phyloP scores from a whole-genome alignment of 2,113 vertebrate species.

The Elephas maximus region DNA sequence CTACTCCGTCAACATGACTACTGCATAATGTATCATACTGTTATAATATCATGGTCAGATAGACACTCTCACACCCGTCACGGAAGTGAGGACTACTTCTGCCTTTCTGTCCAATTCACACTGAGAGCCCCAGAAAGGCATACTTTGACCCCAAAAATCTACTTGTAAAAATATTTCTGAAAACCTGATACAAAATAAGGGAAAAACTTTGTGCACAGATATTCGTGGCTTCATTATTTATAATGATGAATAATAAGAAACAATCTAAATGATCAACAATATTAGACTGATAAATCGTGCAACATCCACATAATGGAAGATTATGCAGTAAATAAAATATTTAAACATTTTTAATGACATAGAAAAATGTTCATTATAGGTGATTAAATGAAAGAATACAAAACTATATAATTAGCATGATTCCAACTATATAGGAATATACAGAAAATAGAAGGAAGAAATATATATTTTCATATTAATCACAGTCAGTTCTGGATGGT shows the following conservation, averaged over 20 bases:
- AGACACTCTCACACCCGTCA: background rate
- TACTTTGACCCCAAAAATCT: background rate
- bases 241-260: background rate
- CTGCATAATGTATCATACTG: no score
- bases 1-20: background rate
- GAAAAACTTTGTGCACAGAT: background rate
- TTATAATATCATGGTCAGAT: background rate
- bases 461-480: background rate
- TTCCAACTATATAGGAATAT: conserved; percentile 11
- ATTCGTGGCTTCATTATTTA: background rate
- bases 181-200: background rate
- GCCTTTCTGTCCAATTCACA: background rate
- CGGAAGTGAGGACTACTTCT: background rate
- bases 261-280: background rate
- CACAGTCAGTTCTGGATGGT: background rate
- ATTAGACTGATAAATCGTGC: background rate
- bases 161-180: background rate
- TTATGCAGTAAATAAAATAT: background rate
- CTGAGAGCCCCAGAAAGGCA: background rate
- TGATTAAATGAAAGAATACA: conserved; percentile 26
- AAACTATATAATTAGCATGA: background rate
- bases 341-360: background rate
- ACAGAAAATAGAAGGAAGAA: background rate
- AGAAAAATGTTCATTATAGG: background rate
- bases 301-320: background rate